These are phyloP conservation scores for Aethes cnicana DNA, from an alignment of 2,888 invertebrate genomes.

Conservation along the genomic window DNA sequence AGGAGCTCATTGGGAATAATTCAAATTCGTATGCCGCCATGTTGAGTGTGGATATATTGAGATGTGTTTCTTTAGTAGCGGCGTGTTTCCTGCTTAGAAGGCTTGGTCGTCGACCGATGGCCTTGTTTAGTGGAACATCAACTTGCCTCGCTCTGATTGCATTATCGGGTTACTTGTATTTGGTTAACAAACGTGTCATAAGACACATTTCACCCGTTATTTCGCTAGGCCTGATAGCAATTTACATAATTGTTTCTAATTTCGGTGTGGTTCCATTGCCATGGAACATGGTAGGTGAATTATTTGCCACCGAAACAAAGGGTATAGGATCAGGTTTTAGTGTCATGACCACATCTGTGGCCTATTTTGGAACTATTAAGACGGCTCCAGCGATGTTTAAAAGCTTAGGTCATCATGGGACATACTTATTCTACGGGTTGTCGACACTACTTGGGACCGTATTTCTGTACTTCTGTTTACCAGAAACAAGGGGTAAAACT, in stretches of 20 bases:
- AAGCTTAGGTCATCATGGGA: constrained; percentile 80
- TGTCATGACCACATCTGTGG: constrained; percentile 85
- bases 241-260: constrained; percentile 83
- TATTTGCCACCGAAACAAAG: constrained; percentile 85
- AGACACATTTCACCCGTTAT: constrained; percentile 56
- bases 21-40: constrained; percentile 84
- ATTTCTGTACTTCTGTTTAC: constrained; percentile 83
- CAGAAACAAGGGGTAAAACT: constrained; percentile 87
- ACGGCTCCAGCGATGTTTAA: constrained; percentile 84
- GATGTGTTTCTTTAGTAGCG: constrained; percentile 82
- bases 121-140: constrained; percentile 84
- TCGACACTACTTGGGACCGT: constrained; percentile 83
- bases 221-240: constrained; percentile 77
- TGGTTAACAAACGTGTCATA: constrained; percentile 51
- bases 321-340: constrained; percentile 87
- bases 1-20: constrained; percentile 78
- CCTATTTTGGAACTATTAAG: constrained; percentile 86
- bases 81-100: constrained; percentile 84
- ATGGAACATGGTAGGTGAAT: constrained; percentile 89
- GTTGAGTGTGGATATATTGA: constrained; percentile 84
- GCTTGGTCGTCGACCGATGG: constrained; percentile 84
- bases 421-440: constrained; percentile 84
- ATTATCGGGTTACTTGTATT: constrained; percentile 75
- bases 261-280: constrained; percentile 85
- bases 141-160: constrained; percentile 82